These are phyloP conservation scores for Xanthia icteritia DNA, from an alignment of 2,888 invertebrate genomes.

Conservation along the genomic window DNA sequence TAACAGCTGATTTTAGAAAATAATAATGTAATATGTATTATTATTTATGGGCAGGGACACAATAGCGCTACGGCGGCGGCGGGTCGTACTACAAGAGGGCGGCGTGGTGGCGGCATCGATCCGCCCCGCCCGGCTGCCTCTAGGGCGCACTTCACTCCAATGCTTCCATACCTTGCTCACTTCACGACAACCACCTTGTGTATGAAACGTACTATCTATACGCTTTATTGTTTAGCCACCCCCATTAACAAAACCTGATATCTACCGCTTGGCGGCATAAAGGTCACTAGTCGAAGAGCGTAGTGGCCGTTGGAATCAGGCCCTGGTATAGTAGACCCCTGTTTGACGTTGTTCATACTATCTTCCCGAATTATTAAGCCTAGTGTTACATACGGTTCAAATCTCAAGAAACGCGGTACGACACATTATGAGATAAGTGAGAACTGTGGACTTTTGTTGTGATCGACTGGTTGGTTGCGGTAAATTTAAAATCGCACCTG, in stretches of 20 bases:
- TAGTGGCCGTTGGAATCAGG: conserved; percentile 67
- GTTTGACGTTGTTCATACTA: conserved; percentile 64
- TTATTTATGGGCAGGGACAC: conserved; percentile 31
- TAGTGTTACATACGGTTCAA: conserved; percentile 71
- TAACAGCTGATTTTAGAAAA: background rate
- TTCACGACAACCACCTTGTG: conserved; percentile 82
- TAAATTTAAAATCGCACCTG: conserved; percentile 66
- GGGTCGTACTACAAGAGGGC: conserved; percentile 72
- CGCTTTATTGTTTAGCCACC: conserved; percentile 84
- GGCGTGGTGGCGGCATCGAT: conserved; percentile 81
- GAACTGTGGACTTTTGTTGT: conserved; percentile 76
- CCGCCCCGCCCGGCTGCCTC: conserved; percentile 78
- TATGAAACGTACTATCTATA: conserved; percentile 88
- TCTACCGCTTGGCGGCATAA: conserved; percentile 78
- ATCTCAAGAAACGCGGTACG: conserved; percentile 68
- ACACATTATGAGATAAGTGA: conserved; percentile 70
- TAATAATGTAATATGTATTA: conserved; percentile 21
- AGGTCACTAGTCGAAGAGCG: conserved; percentile 77
- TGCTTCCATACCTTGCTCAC: conserved; percentile 80
- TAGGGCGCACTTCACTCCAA: conserved; percentile 83
- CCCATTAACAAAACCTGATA: conserved; percentile 83
- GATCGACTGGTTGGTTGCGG: conserved; percentile 68
- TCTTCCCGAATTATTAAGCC: conserved; percentile 65
- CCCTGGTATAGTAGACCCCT: conserved; percentile 70
- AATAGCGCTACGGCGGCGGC: conserved; percentile 71